Conservation (phyloP, 2,888 invertebrate genomes). For the Alentia gelatinosa region DNA sequence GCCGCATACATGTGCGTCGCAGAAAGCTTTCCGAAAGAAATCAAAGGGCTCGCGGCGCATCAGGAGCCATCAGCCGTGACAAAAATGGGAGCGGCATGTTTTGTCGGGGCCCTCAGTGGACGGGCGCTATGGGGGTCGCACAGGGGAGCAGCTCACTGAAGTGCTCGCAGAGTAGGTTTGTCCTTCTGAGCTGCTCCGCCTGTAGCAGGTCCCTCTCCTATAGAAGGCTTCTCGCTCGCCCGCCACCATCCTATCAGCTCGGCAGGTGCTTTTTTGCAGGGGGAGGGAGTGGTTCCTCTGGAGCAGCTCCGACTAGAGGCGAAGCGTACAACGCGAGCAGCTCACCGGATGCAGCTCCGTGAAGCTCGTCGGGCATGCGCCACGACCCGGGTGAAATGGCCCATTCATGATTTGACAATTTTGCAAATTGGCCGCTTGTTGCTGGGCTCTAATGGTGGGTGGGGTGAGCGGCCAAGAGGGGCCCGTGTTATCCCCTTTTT, state of each 20-base stretch:
- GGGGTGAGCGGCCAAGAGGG: neutral
- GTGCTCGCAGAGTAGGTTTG: too few species aligned
- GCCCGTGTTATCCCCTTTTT: neutral
- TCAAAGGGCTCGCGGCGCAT: neutral
- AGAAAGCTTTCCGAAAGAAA: neutral
- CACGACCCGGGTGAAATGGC: neutral
- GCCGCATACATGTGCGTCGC: neutral
- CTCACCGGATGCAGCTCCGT: neutral
- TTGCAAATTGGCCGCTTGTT: constrained; percentile 20
- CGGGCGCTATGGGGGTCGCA: neutral
- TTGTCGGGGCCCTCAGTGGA: neutral
- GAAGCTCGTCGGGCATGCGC: neutral
- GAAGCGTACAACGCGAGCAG: neutral
- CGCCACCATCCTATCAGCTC: too few species aligned
- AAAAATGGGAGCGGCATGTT: neutral
- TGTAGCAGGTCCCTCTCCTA: too few species aligned
- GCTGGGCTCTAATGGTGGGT: neutral
- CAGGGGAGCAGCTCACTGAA: too few species aligned
- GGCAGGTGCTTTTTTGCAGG: too few species aligned
- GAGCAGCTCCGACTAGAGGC: too few species aligned
- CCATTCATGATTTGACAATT: constrained; percentile 26
- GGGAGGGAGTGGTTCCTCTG: too few species aligned
- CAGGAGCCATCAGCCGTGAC: neutral
- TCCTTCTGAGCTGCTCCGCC: too few species aligned
- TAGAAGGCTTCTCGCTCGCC: too few species aligned